Evolutionary conservation across 1,140 invertebrate species (phyloP).

Genomic region (Polypedilum pembai): DNA sequence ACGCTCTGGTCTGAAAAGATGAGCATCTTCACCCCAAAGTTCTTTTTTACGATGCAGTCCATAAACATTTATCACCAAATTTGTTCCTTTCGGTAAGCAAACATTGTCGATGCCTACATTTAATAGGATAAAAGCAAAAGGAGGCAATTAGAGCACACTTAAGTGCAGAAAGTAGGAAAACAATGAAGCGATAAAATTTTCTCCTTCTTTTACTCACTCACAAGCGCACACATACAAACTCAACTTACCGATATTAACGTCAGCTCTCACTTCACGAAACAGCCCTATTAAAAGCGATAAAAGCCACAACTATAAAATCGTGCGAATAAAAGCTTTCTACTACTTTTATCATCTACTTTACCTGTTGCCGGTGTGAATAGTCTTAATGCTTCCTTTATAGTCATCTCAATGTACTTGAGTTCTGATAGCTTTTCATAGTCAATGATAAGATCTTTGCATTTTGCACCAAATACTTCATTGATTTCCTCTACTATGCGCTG

Average conservation of each 20-base stretch:
- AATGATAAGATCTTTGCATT: slow-evolving; percentile 25
- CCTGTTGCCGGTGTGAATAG: slow-evolving; percentile 11
- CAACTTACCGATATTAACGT: slow-evolving; percentile 19
- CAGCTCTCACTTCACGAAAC: slow-evolving; percentile 4
- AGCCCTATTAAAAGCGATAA: background rate
- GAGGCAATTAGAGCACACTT: slow-evolving; percentile 15
- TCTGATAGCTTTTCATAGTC: slow-evolving; percentile 20
- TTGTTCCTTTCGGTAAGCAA: slow-evolving; percentile 41
- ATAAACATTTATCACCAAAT: slow-evolving; percentile 39
- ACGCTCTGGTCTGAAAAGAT: slow-evolving; percentile 59
- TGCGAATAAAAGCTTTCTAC: background rate
- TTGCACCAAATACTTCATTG: background rate
- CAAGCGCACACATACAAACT: background rate
- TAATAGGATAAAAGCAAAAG: background rate
- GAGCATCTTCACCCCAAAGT: slow-evolving; percentile 53
- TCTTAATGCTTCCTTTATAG: slow-evolving; percentile 21
- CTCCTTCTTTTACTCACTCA: too few species aligned
- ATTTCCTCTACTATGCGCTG: slow-evolving; percentile 3
- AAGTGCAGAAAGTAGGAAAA: background rate
- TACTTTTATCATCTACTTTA: background rate
- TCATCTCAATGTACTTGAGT: slow-evolving; percentile 19
- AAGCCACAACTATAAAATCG: background rate
- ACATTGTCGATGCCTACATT: background rate
- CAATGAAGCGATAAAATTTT: background rate
- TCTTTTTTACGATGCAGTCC: slow-evolving; percentile 46